These are phyloP conservation scores for Chironex yamaguchii DNA, from an alignment of 30 jellyfish, hydroid and myxozoan genomes.

Conservation along the genomic window DNA sequence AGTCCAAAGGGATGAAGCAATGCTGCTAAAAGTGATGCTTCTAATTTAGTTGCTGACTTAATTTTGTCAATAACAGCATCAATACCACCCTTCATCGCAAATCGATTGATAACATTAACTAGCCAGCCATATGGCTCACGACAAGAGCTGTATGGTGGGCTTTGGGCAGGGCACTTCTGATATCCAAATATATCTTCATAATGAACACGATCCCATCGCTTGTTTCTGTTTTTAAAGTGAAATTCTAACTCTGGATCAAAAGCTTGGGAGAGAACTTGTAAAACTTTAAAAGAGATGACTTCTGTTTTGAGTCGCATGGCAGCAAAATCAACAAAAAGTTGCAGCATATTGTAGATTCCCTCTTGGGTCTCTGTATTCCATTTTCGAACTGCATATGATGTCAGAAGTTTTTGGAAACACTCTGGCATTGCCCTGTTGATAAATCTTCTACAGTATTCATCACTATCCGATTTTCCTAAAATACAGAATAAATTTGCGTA, in stretches of 20 bases:
- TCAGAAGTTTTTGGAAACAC: slow-evolving; percentile 82
- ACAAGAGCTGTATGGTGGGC: slow-evolving; percentile 75
- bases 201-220: slow-evolving; percentile 89
- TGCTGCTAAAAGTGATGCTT: slow-evolving; percentile 76
- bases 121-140: slow-evolving; percentile 97
- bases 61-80: slow-evolving; percentile 71
- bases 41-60: slow-evolving; percentile 55
- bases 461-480: slow-evolving; percentile 77
- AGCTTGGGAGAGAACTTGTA: slow-evolving; percentile 74
- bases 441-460: slow-evolving; percentile 73
- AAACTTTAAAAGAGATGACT: slow-evolving; percentile 61
- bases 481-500: neutral
- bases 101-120: slow-evolving; percentile 88
- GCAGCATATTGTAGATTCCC: slow-evolving; percentile 87
- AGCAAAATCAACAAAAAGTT: slow-evolving; percentile 82
- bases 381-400: slow-evolving; percentile 85
- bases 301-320: slow-evolving; percentile 79
- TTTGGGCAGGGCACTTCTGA: slow-evolving; percentile 92
- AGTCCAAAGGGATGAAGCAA: slow-evolving; percentile 89
- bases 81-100: slow-evolving; percentile 81
- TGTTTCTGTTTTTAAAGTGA: slow-evolving; percentile 84
- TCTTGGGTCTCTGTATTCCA: slow-evolving; percentile 92
- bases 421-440: slow-evolving; percentile 88
- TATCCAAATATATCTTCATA: slow-evolving; percentile 92
- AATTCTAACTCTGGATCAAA: slow-evolving; percentile 94